A percentile compares a stretch with the other conserved stretches of the same genome.
These are phyloP conservation scores for Lamprologus callipterus DNA, from an alignment of 2,113 vertebrate genomes.

Conservation along the genomic window DNA sequence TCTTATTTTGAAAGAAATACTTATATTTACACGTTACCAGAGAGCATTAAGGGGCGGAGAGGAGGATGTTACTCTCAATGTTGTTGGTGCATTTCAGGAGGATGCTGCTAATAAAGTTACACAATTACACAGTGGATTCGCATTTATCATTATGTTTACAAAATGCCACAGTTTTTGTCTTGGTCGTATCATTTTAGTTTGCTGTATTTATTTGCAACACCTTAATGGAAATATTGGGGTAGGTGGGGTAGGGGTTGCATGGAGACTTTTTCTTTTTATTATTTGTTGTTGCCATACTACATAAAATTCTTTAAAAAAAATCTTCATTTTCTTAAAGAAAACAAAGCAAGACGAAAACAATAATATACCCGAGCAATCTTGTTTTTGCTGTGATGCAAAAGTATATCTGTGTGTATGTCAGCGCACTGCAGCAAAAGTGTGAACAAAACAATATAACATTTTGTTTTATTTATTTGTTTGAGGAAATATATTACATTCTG, in stretches of 20 bases:
- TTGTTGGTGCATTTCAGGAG: not conserved
- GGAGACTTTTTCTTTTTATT: not conserved
- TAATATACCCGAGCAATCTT: not conserved
- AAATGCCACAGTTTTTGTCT: not conserved
- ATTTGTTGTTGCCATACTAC: not conserved
- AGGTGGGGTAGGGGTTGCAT: not conserved
- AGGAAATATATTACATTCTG: not conserved
- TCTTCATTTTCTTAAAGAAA: not conserved
- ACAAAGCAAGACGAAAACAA: not conserved
- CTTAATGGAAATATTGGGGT: not conserved
- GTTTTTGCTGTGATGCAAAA: not conserved
- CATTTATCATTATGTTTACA: not conserved
- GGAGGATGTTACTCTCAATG: not conserved
- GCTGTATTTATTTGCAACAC: not conserved
- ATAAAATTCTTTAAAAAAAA: not conserved
- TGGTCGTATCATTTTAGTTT: not conserved
- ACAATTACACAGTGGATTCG: not conserved
- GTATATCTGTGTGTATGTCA: not conserved
- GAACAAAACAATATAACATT: not conserved
- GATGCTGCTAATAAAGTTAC: not conserved
- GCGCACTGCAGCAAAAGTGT: not conserved
- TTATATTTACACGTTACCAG: not conserved
- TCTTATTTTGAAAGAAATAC: not conserved
- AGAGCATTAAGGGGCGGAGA: fast-evolving
- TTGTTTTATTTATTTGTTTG: not conserved